A percentile compares a stretch with the other conserved stretches of the same genome.
These are phyloP conservation scores for Psittacula echo DNA, from an alignment of 2,797 vertebrate species.

Conservation along the genomic window DNA sequence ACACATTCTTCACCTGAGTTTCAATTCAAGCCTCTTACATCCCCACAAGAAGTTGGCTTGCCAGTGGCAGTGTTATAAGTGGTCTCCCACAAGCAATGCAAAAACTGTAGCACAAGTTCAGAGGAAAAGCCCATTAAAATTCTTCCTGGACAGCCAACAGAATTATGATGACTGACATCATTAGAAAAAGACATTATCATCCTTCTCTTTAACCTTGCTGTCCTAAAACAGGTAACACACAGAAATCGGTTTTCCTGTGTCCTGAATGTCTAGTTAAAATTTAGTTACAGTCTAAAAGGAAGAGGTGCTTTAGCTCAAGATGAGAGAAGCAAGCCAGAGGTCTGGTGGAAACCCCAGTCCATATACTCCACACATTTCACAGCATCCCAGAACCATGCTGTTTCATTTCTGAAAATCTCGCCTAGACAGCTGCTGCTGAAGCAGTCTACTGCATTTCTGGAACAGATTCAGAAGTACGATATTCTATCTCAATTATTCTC, in stretches of 20 bases:
- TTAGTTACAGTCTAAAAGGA: not conserved
- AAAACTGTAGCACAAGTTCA: not conserved
- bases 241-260: not conserved
- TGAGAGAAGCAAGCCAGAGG: not conserved
- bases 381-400: not conserved
- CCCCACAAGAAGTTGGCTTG: not conserved
- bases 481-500: not conserved
- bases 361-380: not conserved
- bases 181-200: not conserved
- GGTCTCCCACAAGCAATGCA: not conserved
- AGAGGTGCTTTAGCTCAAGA: not conserved
- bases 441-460: conserved; percentile 12
- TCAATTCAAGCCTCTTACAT: not conserved
- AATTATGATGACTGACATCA: not conserved
- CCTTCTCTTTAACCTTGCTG: not conserved
- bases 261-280: not conserved
- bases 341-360: not conserved
- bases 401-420: not conserved
- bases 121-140: not conserved
- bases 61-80: not conserved
- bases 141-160: not conserved
- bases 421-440: conserved; percentile 19
- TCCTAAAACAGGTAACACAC: not conserved
- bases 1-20: not conserved
- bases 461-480: not conserved